Conservation (phyloP, 1,140 invertebrate species). For the Drosophila ogumai region DNA sequence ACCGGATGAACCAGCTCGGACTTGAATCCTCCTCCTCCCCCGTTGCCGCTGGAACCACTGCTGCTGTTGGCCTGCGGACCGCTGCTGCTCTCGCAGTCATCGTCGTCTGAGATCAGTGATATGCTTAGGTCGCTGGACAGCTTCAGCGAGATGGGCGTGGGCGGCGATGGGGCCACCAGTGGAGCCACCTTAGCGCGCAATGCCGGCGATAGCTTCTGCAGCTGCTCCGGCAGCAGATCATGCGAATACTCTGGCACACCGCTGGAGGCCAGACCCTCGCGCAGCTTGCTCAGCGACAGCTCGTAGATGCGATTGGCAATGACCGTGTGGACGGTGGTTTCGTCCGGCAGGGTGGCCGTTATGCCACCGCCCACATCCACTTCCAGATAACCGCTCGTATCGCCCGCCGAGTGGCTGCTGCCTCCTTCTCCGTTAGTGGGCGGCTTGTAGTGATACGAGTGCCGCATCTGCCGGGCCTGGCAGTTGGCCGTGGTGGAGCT, state of each 20-base stretch:
- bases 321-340: conserved; percentile 82
- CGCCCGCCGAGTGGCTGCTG: conserved; percentile 5
- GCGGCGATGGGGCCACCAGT: conserved; percentile 55
- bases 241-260: conserved; percentile 73
- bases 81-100: conserved; percentile 67
- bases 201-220: conserved; percentile 69
- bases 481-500: conserved; percentile 67
- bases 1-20: conserved; percentile 56
- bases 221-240: conserved; percentile 61
- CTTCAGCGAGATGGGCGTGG: conserved; percentile 74
- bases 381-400: conserved; percentile 34
- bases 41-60: conserved; percentile 8
- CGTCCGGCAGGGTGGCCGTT: conserved; percentile 67
- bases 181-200: conserved; percentile 71
- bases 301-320: conserved; percentile 83
- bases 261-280: conserved; percentile 77
- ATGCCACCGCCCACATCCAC: conserved; percentile 58
- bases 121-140: conserved; percentile 82
- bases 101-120: conserved; percentile 84
- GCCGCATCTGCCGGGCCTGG: conserved; percentile 40
- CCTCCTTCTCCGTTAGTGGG: background rate
- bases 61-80: conserved; percentile 3
- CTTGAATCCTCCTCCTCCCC: background rate
- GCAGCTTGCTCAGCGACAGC: conserved; percentile 74
- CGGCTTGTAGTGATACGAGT: conserved; percentile 10